Evolutionary conservation across 2,113 vertebrate species (phyloP).

Genomic region (Nyctibius bracteatus): DNA sequence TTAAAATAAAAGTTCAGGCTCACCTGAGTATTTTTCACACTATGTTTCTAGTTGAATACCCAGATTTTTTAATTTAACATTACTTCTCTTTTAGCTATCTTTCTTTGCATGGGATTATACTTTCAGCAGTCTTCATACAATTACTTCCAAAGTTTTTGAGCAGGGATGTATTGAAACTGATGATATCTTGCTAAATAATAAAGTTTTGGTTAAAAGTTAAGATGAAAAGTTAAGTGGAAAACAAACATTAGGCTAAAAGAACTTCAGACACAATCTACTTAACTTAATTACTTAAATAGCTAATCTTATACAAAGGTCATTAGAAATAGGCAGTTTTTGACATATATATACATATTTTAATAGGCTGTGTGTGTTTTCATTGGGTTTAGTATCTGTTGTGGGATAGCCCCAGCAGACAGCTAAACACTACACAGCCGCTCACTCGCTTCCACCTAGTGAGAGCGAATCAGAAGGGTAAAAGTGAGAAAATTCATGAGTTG

Average conservation of each 20-base stretch:
- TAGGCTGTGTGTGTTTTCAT: not conserved
- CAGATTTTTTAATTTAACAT: not conserved
- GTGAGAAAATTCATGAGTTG: not conserved
- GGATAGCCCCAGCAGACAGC: not conserved
- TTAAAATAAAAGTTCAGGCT: not conserved
- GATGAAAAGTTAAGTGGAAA: not conserved
- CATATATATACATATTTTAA: not conserved
- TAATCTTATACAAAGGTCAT: not conserved
- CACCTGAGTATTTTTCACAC: not conserved
- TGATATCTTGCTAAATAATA: not conserved
- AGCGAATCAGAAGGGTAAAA: not conserved
- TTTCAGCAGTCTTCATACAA: not conserved
- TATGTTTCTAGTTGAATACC: not conserved
- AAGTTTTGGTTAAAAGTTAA: not conserved
- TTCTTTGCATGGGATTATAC: not conserved
- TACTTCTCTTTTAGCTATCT: not conserved
- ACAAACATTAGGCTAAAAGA: not conserved
- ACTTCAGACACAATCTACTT: not conserved
- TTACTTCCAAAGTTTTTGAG: not conserved
- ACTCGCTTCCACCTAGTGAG: rapidly evolving
- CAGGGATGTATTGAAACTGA: not conserved
- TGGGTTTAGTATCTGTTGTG: not conserved
- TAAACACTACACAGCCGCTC: not conserved
- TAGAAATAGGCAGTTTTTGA: not conserved
- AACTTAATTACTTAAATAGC: not conserved